Conservation (phyloP, 2,113 vertebrate species). For the Amphilophus citrinellus region DNA sequence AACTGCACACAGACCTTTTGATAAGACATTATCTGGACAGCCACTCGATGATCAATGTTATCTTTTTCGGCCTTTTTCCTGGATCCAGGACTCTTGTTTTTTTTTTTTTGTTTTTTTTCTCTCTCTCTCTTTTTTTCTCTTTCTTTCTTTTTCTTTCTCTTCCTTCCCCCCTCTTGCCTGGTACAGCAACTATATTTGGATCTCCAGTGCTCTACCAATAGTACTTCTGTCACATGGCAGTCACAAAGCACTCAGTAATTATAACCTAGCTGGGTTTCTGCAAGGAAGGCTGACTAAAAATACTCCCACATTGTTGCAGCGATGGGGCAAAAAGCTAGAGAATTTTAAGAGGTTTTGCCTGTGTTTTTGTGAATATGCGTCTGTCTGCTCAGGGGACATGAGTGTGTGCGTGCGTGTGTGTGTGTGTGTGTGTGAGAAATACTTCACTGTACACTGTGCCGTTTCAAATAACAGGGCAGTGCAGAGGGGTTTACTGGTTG, state of each 20-base stretch:
- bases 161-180: constrained; percentile 2
- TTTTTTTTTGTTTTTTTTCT: not conserved
- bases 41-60: constrained; percentile 47
- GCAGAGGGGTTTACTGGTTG: constrained; percentile 10
- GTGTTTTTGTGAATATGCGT: constrained; percentile 12
- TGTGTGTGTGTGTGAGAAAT: not conserved
- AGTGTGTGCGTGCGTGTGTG: constrained; percentile 3
- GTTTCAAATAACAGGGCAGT: not conserved
- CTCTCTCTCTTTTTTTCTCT: not conserved
- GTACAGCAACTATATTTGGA: constrained; percentile 70
- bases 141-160: not conserved
- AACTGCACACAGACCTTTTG: constrained; percentile 41
- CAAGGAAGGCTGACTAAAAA: constrained; percentile 74
- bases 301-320: constrained; percentile 69
- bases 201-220: constrained; percentile 67
- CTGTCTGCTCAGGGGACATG: constrained; percentile 24
- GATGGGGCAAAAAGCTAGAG: constrained; percentile 46
- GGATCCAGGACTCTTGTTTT: constrained; percentile 38
- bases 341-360: constrained; percentile 32
- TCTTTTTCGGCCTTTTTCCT: constrained; percentile 21
- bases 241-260: constrained; percentile 77
- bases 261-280: constrained; percentile 73
- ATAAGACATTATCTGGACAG: constrained; percentile 32
- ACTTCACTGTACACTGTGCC: not conserved
- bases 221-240: constrained; percentile 76